Base-by-base conservation (phyloP, 1,140 invertebrate species). In the Aphelinus certus region DNA sequence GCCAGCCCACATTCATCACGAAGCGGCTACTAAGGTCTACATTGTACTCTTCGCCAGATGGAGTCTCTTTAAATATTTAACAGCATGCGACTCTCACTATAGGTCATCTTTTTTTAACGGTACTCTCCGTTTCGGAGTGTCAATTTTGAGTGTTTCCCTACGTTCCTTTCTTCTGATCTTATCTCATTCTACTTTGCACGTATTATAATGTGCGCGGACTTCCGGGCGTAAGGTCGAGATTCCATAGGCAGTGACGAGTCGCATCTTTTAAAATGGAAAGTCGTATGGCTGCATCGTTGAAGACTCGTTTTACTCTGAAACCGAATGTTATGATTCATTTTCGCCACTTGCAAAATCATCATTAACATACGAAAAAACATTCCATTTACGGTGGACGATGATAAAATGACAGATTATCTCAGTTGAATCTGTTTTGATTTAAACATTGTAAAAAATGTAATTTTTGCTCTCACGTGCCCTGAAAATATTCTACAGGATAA, bases 41-140 rank as follows among this genome's bases (percentile, higher is more conserved):
- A 26, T 26, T 26, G 26, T 26, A 26, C 26, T 26, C 26, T 26
- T 26, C 26, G 26, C 42, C 10, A 3, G 78, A 76, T 73, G 81
- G 75, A 83, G 65, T 83, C 80, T 83, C 76, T 83, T 87, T 87
- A 85, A 87, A 87, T 87, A 87, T 87, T 87, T 84, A 87, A 85
- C 85, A 83, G 81, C 66, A 60, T 69, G 70, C 76, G 75, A 68
- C 77, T 78, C 9, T 63, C 71, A 3, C 68, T 77, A 76, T 76
- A 79, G 74, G 76, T 81, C 81, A 80, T 82, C 80, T 79, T 76
- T 61, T 65, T 79, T 81, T 85, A 85, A 86, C 85, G 83, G 84
- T 84, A 81, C 73, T 69, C 66, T 79, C 49, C 74, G 46, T 81
- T 83, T 82, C 81, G 48, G 26, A 26, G 26, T 26, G 26, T 26